Percentiles rank a stretch among this genome's conserved stretches.
Conservation (phyloP, 1,140 invertebrate genomes). For the Uloborus diversus region DNA sequence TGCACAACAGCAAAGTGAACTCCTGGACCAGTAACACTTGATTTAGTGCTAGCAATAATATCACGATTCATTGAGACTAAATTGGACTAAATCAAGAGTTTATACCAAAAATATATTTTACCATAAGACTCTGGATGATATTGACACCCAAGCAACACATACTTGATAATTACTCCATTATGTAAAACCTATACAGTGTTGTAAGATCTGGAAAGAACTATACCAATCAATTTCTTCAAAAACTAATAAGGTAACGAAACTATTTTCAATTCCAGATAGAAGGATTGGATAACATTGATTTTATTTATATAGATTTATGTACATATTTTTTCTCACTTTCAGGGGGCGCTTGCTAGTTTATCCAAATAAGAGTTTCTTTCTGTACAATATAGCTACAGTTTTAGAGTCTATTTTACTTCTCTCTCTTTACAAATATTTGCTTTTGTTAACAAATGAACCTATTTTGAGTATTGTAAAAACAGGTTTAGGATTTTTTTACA, state of each 20-base stretch:
- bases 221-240: background rate
- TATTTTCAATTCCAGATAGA: conserved; percentile 19
- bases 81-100: conserved; percentile 51
- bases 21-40: conserved; percentile 18
- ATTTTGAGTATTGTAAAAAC: no score
- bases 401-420: conserved; percentile 12
- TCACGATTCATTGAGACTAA: conserved; percentile 15
- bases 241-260: conserved; percentile 45
- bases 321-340: conserved; percentile 30
- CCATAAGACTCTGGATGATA: background rate
- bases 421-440: conserved; percentile 16
- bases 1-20: conserved; percentile 10
- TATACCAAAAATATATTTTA: conserved; percentile 52
- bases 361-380: conserved; percentile 21
- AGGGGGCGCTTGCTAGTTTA: conserved; percentile 16
- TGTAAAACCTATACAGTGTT: conserved; percentile 11
- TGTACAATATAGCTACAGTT: conserved; percentile 44
- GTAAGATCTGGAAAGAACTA: background rate
- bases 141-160: background rate
- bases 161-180: conserved; percentile 5
- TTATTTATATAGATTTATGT: conserved; percentile 41
- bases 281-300: conserved; percentile 30
- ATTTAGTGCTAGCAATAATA: background rate
- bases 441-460: no score
- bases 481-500: no score